Evolutionary conservation across 2,797 vertebrate genomes (phyloP).

Genomic region (Paratrypauchen microcephalus): DNA sequence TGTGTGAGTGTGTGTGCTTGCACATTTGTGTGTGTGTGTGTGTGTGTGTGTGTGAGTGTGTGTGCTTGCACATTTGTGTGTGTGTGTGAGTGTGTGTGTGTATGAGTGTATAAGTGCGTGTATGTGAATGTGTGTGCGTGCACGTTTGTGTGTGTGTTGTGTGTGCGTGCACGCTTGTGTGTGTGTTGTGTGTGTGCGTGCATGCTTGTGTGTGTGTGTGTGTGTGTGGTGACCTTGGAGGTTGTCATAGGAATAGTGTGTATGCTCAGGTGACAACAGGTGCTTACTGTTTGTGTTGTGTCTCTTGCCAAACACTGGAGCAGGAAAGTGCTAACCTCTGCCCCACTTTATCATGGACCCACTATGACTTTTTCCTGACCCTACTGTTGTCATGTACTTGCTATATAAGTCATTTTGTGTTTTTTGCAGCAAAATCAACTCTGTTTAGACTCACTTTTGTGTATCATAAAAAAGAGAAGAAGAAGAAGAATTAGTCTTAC

Average conservation of each 20-base stretch:
- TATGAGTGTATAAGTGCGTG: no score
- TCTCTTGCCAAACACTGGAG: constrained; percentile 58
- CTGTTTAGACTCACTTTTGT: no score
- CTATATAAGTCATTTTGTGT: neutral
- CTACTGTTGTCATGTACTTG: constrained; percentile 5
- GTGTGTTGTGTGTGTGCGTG: constrained; percentile 18
- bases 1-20: constrained; percentile 32
- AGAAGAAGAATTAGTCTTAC: no score
- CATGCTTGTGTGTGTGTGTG: neutral
- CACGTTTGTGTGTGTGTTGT: constrained; percentile 2
- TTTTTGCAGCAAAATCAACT: neutral
- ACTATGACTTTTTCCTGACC: constrained; percentile 17
- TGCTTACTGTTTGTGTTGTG: constrained; percentile 31
- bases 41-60: no score
- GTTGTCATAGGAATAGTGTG: constrained; percentile 36
- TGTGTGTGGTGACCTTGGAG: constrained; percentile 45
- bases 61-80: no score
- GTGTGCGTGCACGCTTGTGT: neutral
- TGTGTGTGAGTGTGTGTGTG: no score
- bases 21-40: no score
- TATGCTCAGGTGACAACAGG: constrained; percentile 53
- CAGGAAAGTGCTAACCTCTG: constrained; percentile 77
- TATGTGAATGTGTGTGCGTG: neutral
- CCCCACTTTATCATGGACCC: constrained; percentile 54
- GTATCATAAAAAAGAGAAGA: no score